Percentiles rank a stretch among this genome's conserved stretches.
phyloP scores from a whole-genome alignment of 2,888 invertebrate genomes.

The Drosophila lacicola region DNA sequence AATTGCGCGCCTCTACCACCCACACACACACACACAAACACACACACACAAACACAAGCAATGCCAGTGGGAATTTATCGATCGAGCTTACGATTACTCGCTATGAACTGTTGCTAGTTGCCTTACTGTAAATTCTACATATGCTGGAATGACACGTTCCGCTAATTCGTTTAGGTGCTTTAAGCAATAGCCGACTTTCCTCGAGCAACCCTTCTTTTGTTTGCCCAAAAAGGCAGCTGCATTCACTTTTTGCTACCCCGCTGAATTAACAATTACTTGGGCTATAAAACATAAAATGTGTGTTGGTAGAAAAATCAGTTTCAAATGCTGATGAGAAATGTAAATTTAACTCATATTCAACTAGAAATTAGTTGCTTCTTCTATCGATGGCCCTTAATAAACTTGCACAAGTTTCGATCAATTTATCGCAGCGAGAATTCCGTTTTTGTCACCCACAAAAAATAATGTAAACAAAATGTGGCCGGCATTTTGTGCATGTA shows the following conservation, averaged over 20 bases:
- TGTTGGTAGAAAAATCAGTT: too few relatives aligned
- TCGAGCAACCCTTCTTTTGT: constrained; percentile 7
- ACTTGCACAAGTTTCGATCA: background rate
- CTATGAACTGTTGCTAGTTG: constrained; percentile 4
- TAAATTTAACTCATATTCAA: too few relatives aligned
- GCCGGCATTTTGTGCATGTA: constrained; percentile 26
- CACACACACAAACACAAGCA: background rate
- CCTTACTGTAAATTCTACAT: background rate
- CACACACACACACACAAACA: background rate
- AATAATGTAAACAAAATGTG: constrained; percentile 23
- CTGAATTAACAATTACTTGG: background rate
- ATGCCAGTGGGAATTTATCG: constrained; percentile 11
- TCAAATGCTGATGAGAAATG: too few relatives aligned
- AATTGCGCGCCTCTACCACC: constrained; percentile 16
- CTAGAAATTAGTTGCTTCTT: too few relatives aligned
- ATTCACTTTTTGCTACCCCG: constrained; percentile 21
- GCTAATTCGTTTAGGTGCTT: background rate
- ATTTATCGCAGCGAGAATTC: background rate
- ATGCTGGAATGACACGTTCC: constrained; percentile 1
- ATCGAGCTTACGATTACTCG: constrained; percentile 10
- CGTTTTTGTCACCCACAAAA: background rate
- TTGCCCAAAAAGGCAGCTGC: constrained; percentile 39
- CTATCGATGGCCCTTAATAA: too few relatives aligned
- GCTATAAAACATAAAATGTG: too few relatives aligned
- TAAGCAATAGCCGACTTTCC: too few relatives aligned